Base-by-base conservation (phyloP, 2,888 invertebrate genomes). In the Eudemis profundana region DNA sequence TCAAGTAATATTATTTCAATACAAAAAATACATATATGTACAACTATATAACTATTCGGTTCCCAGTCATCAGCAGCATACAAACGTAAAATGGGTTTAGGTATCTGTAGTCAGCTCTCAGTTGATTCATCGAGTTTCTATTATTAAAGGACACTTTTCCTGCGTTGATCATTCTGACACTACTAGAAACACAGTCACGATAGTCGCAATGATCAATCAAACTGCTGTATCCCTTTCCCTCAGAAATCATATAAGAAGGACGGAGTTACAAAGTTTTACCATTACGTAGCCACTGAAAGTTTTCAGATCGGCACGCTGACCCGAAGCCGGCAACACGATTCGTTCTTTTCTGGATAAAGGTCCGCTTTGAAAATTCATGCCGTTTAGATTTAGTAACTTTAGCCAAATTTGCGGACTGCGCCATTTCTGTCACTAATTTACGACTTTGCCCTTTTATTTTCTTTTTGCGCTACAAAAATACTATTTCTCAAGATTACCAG, bases 361-460 rank as follows among this genome's bases (percentile, higher is more conserved):
- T 61, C 53, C 53, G 36, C 61, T 61, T 61, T 53, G 23, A 53
- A 61, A 61, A 61, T 61, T 61, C 61, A 61, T 61, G 53, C 44
- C 61, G 53, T 53, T 61, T 61, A 51, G 50, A 61, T 61, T 61
- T 61, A 61, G 61, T 44, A 46, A 61, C 61, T 61, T 51, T 33
- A 33, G 49, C 49, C 51, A 51, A 51, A 61, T 47, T 47, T 59
- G 61, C 61, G 51, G 51, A 61, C 44, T 46, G 27, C 44, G 36
- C 44, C 51, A 27, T 46, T 61, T 38, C 21, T 51, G 50, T 51
- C 50, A 42, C 42, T 42, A 51, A 61, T 51, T 61, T 61, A 61
- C 50, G 61, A 61, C 33, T 50, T 42, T 19, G 33, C 42, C 33
- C 42, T 61, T 60, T 42, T 49, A 23, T 51, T 42, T 17, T 42